Evolutionary conservation across 1,140 invertebrate species (phyloP).

Genomic region (Phenacoccus solenopsis): DNA sequence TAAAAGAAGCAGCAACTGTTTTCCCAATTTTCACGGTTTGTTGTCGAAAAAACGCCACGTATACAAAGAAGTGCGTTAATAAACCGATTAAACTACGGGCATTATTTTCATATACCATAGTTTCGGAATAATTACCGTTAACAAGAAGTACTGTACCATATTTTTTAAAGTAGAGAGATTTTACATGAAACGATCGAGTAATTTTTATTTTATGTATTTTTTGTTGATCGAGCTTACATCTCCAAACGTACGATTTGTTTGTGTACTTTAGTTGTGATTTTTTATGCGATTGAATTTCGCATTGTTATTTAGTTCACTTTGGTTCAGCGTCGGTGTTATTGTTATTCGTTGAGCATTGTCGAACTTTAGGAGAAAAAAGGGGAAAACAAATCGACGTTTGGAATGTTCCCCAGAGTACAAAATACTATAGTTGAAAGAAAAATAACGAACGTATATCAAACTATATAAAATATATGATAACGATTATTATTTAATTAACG

Average conservation of each 20-base stretch:
- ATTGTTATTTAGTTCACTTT: no score
- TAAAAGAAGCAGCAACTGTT: no score
- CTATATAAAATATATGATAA: neutral
- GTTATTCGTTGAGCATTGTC: no score
- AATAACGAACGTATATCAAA: slow-evolving; percentile 4
- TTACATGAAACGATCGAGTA: neutral
- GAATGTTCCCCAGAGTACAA: slow-evolving; percentile 11
- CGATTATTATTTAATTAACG: neutral
- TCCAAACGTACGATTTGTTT: slow-evolving; percentile 6
- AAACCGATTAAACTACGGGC: neutral
- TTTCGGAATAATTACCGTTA: neutral
- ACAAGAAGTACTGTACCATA: neutral
- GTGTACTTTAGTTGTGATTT: neutral
- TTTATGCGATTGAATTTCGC: no score
- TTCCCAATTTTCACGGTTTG: no score
- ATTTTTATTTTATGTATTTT: slow-evolving; percentile 6
- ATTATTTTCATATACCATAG: neutral
- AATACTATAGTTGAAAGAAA: neutral
- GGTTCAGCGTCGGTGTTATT: no score
- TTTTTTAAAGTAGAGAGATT: neutral
- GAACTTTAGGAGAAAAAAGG: no score
- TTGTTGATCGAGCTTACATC: slow-evolving; percentile 10
- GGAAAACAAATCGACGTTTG: slow-evolving; percentile 4
- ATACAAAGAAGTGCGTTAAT: neutral
- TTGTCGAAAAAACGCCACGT: neutral